Conservation (phyloP, 2,888 invertebrate genomes). For the Andrena hattorfiana region DNA sequence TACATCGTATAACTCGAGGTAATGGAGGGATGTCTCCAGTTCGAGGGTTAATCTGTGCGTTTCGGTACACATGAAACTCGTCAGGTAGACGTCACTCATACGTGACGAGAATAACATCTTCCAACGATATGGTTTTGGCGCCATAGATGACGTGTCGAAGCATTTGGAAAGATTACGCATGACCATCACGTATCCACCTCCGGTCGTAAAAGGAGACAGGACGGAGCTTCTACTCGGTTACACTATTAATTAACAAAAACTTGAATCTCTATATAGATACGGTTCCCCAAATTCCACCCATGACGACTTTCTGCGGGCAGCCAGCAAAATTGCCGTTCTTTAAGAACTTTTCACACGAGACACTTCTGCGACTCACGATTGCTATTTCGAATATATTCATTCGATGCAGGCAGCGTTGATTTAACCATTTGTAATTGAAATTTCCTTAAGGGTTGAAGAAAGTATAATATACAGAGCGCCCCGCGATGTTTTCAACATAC, state of each 20-base stretch:
- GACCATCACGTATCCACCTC: slow-evolving; percentile 66
- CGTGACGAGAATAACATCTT: slow-evolving; percentile 64
- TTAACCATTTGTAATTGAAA: no score
- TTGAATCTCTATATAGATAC: slow-evolving; percentile 49
- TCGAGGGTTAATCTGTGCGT: slow-evolving; percentile 30
- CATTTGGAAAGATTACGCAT: slow-evolving; percentile 51
- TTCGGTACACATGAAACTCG: slow-evolving; percentile 54
- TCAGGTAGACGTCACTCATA: slow-evolving; percentile 53
- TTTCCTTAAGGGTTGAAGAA: no score
- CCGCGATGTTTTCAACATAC: no score
- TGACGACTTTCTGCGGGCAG: neutral
- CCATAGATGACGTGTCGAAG: slow-evolving; percentile 54
- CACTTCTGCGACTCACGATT: no score
- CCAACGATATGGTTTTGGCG: slow-evolving; percentile 55
- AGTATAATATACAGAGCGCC: no score
- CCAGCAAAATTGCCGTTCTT: neutral
- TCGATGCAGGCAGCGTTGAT: no score
- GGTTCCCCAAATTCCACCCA: slow-evolving; percentile 31
- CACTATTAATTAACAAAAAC: slow-evolving; percentile 63
- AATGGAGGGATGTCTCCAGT: slow-evolving; percentile 28
- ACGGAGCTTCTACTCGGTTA: slow-evolving; percentile 62
- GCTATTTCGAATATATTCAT: no score
- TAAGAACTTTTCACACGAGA: neutral
- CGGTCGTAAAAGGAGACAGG: slow-evolving; percentile 68
- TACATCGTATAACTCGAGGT: slow-evolving; percentile 29